phyloP scores from a whole-genome alignment of 2,797 vertebrate genomes.

The Semotilus atromaculatus region DNA sequence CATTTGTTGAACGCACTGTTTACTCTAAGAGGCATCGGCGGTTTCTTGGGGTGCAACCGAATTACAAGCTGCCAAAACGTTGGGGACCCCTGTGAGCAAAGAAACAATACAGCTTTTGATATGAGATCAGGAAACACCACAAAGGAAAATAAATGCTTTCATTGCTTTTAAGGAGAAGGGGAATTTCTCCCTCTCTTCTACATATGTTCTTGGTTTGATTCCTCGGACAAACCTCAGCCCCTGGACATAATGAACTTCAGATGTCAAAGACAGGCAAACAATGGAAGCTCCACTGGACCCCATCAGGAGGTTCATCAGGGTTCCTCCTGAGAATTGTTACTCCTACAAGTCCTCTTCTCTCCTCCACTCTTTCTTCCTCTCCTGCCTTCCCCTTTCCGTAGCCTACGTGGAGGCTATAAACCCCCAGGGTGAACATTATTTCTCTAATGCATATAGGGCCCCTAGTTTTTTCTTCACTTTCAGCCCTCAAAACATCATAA shows the following conservation, averaged over 20 bases:
- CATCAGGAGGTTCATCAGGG: slow-evolving; percentile 77
- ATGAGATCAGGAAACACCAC: slow-evolving; percentile 81
- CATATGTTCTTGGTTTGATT: slow-evolving; percentile 75
- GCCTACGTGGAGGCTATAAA: slow-evolving; percentile 49
- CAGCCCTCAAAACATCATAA: slow-evolving; percentile 48
- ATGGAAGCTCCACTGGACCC: slow-evolving; percentile 76
- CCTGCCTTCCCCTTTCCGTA: slow-evolving; percentile 54
- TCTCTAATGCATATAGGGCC: slow-evolving; percentile 62
- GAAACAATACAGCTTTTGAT: slow-evolving; percentile 83
- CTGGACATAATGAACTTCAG: slow-evolving; percentile 74
- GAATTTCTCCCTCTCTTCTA: slow-evolving; percentile 72
- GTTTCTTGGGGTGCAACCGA: slow-evolving; percentile 61
- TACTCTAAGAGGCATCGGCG: slow-evolving; percentile 56
- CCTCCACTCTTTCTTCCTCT: slow-evolving; percentile 50
- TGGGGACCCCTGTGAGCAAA: slow-evolving; percentile 76
- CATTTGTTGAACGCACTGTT: slow-evolving; percentile 56
- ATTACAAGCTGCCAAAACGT: slow-evolving; percentile 77
- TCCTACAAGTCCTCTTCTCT: slow-evolving; percentile 67
- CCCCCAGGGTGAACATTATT: slow-evolving; percentile 62
- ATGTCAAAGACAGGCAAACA: slow-evolving; percentile 63
- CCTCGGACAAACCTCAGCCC: slow-evolving; percentile 70
- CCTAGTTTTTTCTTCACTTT: slow-evolving; percentile 53
- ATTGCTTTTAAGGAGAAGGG: slow-evolving; percentile 73
- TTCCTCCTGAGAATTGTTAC: slow-evolving; percentile 76
- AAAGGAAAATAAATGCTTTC: slow-evolving; percentile 84